Evolutionary conservation across 2,888 invertebrate genomes (phyloP), one percentile per base, ranked within the genome.

Genomic region (Troilus luridus): DNA sequence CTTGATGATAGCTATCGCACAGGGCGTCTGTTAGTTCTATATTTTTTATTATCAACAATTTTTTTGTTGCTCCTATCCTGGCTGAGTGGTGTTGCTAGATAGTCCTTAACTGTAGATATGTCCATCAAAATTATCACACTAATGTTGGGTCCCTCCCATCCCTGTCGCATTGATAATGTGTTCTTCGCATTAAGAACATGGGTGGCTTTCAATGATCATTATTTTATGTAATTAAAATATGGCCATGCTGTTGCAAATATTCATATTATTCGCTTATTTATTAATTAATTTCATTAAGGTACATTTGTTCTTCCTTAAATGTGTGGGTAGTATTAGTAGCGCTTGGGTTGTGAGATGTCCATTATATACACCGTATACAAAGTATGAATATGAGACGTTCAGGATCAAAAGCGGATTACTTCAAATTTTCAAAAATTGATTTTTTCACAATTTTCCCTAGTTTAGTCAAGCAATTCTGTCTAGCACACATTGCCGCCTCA

Each of bases 41-140:
- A 19, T 7, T 41, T 27, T 77, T 77, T 77, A 9, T 41, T 17
- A 27, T 77, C 17, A 41, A 77, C 72, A 77, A 24, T 67, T 77
- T 77, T 72, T 77, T 77, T 77, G 14, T 41, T 41, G 24, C 17
- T 27, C 41, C 27, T 77, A 77, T 77, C 41, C 72, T 77, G 17
- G 27, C 21, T 19, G 72, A 77, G 72, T 77, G 72, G 72, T 41
- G 72, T 77, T 77, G 1, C 72, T 8, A 77, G 72, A 77, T 77
- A 77, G 72, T 2, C 27, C 27, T 77, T 77, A 41, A 41, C 72
- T 77, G 72, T 77, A 19, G 72, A 77, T 77, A 77, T 77, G 72
- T 77, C 72, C 41, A 77, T 77, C 72, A 77, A 77, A 77, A 77
- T 77, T 77, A 77, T 77, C 72, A 77, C 72, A 77, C 72, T 77